Base-by-base conservation (phyloP, 2,113 vertebrate species). In the Chauna torquata region DNA sequence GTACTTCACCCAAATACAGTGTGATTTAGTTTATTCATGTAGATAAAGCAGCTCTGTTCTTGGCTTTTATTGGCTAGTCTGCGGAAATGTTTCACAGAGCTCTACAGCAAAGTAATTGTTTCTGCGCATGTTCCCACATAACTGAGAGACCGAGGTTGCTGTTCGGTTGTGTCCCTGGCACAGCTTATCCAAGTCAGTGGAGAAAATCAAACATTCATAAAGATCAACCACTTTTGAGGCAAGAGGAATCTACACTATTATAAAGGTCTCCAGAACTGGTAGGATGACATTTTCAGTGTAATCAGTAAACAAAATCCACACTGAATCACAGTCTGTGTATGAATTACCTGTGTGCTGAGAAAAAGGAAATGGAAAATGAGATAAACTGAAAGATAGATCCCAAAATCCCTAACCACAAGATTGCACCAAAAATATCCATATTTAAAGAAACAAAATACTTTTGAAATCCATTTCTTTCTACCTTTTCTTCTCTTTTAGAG, bases 401-500 rank as follows among this genome's bases (percentile, higher is more conserved):
- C 71, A 22, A 82, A 57, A 72, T 72, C 85, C 20, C 23, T 52
- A 24, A 45, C 16, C 32, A 59, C 13, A 76, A 16, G 32, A 61
- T 1, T 55, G 5, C 36, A 80, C 8, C 5, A 34, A 45, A 40
- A 76, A 57, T 32, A 52, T 6, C 8, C 19, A 42, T 50, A n/a
- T 32, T 62, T 74, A 59, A 68, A 69, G 59, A 81, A 87, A 62
- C 3, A 77, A 66, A 86, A 77, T 19, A 17, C 2, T 12, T 71
- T 42, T 70, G 18, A 92, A 88, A 83, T 58, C 1, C 0, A 3
- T 88, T 87, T 47, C 30, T 91, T 93, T 88, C 59, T 93, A 72
- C 42, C 20, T 92, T 92, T 91, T 72, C 47, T 90, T 92, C n/a
- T 66, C 61, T 91, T 65, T 88, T 22, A 90, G 66, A 88, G 52